These are phyloP conservation scores for Eulemur macaco DNA, from an alignment of 2,113 vertebrate genomes.

Conservation along the genomic window DNA sequence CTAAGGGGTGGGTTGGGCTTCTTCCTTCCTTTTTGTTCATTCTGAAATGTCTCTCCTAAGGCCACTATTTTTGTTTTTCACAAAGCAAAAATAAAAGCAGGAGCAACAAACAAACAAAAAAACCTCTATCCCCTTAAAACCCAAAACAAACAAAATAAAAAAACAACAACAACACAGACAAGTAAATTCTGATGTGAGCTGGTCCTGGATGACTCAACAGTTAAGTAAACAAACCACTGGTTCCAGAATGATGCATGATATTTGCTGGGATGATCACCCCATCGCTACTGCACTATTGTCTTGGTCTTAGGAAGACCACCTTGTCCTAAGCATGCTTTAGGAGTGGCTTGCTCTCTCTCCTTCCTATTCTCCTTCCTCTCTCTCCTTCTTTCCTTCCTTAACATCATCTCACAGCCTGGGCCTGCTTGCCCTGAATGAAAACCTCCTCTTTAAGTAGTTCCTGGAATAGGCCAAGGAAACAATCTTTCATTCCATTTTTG, in stretches of 20 bases:
- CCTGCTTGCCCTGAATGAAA: conserved; percentile 11
- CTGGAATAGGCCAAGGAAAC: conserved; percentile 7
- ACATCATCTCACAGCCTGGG: not conserved
- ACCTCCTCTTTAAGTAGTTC: not conserved
- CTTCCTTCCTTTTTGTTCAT: not conserved
- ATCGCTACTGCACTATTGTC: not conserved
- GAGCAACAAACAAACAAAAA: not conserved
- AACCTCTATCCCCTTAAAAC: not conserved
- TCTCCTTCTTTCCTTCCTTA: not conserved
- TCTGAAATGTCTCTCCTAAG: conserved; percentile 12
- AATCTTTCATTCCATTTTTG: conserved; percentile 1
- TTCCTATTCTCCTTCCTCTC: not conserved
- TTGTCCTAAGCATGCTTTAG: not conserved
- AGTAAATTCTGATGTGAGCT: not conserved
- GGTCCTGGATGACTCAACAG: not conserved
- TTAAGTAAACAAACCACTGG: not conserved
- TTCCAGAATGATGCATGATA: not conserved
- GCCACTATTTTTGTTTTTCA: not conserved
- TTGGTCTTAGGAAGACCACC: not conserved
- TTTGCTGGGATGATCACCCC: not conserved
- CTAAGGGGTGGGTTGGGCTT: not conserved
- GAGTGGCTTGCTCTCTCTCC: not conserved
- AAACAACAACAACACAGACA: not conserved
- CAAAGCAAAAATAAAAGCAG: conserved; percentile 33
- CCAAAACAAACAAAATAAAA: not conserved